Evolutionary conservation across 1,140 invertebrate genomes (phyloP).

Genomic region (Gyrodactylus bullatarudis): DNA sequence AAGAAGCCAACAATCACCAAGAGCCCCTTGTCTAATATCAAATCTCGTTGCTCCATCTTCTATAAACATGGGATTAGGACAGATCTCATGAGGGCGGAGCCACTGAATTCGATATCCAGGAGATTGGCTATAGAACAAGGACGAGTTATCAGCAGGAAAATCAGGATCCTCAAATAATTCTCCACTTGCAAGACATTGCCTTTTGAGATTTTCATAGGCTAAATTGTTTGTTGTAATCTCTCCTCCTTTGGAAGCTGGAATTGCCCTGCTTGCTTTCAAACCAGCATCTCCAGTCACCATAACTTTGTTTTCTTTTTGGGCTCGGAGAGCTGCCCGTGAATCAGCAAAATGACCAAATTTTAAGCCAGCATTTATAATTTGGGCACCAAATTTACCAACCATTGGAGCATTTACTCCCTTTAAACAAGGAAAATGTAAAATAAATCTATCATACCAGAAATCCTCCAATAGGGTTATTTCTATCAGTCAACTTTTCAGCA

Average conservation of each 20-base stretch:
- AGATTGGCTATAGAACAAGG: conserved; percentile 24
- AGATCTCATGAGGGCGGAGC: conserved; percentile 21
- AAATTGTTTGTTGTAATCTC: neutral
- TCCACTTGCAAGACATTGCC: conserved; percentile 21
- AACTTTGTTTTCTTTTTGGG: neutral
- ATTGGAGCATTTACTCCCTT: neutral
- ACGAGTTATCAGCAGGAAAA: conserved; percentile 26
- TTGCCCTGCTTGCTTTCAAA: neutral
- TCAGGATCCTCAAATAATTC: conserved; percentile 33
- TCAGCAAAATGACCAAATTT: neutral
- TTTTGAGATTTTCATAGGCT: neutral
- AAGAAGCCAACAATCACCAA: conserved; percentile 32
- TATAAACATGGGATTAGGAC: conserved; percentile 11
- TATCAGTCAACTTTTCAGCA: neutral
- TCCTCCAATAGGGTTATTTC: neutral
- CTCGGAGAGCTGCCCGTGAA: neutral
- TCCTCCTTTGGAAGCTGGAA: neutral
- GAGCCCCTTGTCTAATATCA: conserved; percentile 28
- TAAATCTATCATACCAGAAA: neutral
- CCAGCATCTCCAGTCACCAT: neutral
- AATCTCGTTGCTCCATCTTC: conserved; percentile 15
- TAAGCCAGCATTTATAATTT: neutral
- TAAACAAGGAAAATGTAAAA: neutral
- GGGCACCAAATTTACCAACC: neutral
- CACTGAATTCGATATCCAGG: conserved; percentile 22